Percentiles rank a stretch among this genome's conserved stretches.
Evolutionary conservation across 2,797 vertebrate genomes (phyloP).

Genomic region (Onychomys arenicola): DNA sequence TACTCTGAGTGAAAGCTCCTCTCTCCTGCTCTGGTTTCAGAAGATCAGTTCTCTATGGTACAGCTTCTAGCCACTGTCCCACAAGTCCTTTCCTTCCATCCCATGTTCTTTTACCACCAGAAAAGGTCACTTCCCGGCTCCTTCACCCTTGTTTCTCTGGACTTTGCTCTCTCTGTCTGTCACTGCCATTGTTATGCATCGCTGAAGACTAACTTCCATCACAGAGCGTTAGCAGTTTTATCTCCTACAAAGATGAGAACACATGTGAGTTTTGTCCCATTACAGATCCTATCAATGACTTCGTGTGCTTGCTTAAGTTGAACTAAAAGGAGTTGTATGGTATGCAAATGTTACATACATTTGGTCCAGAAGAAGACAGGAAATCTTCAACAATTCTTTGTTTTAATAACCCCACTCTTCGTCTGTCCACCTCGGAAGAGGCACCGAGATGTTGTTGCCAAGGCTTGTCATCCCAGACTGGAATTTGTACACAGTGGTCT

Average conservation of each 20-base stretch:
- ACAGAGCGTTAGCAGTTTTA: background rate
- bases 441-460: background rate
- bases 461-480: background rate
- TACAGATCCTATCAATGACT: background rate
- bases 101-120: background rate
- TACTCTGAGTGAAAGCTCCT: too few relatives aligned
- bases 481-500: background rate
- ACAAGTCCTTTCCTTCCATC: background rate
- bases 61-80: background rate
- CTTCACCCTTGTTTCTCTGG: background rate
- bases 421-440: background rate
- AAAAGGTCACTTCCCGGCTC: background rate
- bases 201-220: background rate
- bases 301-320: background rate
- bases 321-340: background rate
- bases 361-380: background rate
- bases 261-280: background rate
- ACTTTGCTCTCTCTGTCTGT: background rate
- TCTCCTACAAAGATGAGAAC: background rate
- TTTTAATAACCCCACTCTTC: background rate
- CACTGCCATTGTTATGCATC: background rate
- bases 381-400: background rate
- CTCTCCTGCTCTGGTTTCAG: background rate
- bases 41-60: background rate
- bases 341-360: background rate